phyloP scores from a whole-genome alignment of 2,888 invertebrate species.

The Polydrusus cervinus region DNA sequence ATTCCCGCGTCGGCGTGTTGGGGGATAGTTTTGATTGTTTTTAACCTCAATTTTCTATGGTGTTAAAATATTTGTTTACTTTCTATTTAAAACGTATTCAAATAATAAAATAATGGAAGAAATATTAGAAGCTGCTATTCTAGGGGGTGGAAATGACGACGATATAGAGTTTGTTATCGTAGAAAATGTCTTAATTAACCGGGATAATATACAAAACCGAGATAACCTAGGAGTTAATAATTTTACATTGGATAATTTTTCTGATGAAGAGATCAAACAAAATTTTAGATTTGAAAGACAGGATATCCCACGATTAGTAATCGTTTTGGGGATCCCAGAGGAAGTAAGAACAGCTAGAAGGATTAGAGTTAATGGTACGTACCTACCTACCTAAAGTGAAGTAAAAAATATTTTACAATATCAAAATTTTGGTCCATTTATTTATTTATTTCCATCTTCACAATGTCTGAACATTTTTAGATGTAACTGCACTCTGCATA shows the following conservation, averaged over 20 bases:
- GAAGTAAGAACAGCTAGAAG: slow-evolving; percentile 21
- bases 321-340: slow-evolving; percentile 16
- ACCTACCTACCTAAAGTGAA: neutral
- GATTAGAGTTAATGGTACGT: slow-evolving; percentile 15
- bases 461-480: no score
- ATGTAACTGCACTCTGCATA: no score
- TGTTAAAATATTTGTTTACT: neutral
- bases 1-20: neutral
- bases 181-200: slow-evolving; percentile 21
- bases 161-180: slow-evolving; percentile 22
- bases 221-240: neutral
- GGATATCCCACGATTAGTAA: slow-evolving; percentile 7
- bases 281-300: slow-evolving; percentile 30
- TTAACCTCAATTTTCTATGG: neutral
- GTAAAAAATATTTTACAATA: neutral
- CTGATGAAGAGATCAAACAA: slow-evolving; percentile 23
- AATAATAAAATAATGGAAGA: slow-evolving; percentile 15
- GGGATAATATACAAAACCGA: neutral
- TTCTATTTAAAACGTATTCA: neutral
- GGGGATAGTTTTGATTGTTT: neutral
- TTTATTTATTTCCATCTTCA: neutral
- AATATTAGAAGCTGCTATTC: slow-evolving; percentile 19
- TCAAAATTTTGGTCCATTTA: neutral
- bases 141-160: slow-evolving; percentile 21
- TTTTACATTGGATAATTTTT: slow-evolving; percentile 21